These are phyloP conservation scores for Cephalopachus bancanus DNA, from an alignment of 2,797 vertebrate genomes.

Conservation along the genomic window DNA sequence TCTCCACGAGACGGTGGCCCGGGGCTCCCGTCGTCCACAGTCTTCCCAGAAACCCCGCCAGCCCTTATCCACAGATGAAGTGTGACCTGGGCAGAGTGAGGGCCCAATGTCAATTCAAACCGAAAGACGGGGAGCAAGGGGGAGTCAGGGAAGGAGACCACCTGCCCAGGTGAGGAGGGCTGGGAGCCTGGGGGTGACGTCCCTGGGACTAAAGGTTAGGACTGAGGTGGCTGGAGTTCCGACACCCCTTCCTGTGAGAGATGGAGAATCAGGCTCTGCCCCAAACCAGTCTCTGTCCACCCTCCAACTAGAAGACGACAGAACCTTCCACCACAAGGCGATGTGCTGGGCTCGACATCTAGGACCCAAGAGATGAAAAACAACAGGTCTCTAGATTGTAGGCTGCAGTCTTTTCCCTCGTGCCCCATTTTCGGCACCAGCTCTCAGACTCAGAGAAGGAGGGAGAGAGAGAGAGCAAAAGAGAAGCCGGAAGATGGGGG, in stretches of 20 bases:
- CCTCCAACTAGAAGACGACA: background rate
- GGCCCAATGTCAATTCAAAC: background rate
- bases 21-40: background rate
- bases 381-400: background rate
- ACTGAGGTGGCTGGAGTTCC: background rate
- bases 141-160: background rate
- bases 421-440: background rate
- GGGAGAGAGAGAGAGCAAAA: background rate
- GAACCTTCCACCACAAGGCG: background rate
- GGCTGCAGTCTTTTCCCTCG: background rate
- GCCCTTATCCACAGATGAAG: background rate
- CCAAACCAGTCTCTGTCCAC: background rate
- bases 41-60: background rate
- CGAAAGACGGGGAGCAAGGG: background rate
- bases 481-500: background rate
- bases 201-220: background rate
- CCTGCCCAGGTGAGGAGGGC: background rate
- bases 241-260: background rate
- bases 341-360: background rate
- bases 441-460: background rate
- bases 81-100: background rate
- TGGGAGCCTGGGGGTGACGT: background rate
- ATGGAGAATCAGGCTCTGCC: background rate
- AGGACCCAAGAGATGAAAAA: background rate
- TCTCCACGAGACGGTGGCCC: background rate